phyloP scores from a whole-genome alignment of 2,888 invertebrate genomes.

The Plebejus melissa region DNA sequence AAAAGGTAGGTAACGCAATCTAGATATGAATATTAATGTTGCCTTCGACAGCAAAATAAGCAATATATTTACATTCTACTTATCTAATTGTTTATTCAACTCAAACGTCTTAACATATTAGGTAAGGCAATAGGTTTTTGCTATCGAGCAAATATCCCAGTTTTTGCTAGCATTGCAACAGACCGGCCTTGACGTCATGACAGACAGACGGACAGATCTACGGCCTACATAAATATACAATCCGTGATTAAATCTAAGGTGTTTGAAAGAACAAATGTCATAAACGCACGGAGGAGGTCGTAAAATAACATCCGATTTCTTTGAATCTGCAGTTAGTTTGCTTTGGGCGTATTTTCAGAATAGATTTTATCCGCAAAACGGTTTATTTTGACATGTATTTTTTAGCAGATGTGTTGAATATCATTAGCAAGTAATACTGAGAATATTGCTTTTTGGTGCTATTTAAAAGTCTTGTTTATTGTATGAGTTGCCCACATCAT shows the following conservation, averaged over 20 bases:
- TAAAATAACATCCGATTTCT: slow-evolving; percentile 16
- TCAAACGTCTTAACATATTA: neutral
- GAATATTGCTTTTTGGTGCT: neutral
- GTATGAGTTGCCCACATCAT: neutral
- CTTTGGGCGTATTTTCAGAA: slow-evolving; percentile 14
- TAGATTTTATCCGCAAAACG: neutral
- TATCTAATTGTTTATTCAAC: neutral
- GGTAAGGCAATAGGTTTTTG: neutral
- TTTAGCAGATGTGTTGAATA: slow-evolving; percentile 18
- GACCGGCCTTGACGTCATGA: slow-evolving; percentile 10
- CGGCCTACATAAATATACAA: slow-evolving; percentile 23
- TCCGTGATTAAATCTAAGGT: slow-evolving; percentile 13
- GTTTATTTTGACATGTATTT: neutral
- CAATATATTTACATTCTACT: neutral
- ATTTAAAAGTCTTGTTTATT: neutral
- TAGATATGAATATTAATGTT: neutral
- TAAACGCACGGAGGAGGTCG: slow-evolving; percentile 21
- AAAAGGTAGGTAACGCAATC: neutral
- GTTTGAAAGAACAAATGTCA: slow-evolving; percentile 28
- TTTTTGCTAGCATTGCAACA: slow-evolving; percentile 7
- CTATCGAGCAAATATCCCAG: neutral
- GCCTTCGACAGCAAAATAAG: neutral
- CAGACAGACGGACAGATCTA: neutral
- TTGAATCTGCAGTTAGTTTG: neutral
- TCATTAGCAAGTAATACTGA: neutral